Base-by-base conservation (phyloP, 1,140 invertebrate species). In the Euwallacea fornicatus region DNA sequence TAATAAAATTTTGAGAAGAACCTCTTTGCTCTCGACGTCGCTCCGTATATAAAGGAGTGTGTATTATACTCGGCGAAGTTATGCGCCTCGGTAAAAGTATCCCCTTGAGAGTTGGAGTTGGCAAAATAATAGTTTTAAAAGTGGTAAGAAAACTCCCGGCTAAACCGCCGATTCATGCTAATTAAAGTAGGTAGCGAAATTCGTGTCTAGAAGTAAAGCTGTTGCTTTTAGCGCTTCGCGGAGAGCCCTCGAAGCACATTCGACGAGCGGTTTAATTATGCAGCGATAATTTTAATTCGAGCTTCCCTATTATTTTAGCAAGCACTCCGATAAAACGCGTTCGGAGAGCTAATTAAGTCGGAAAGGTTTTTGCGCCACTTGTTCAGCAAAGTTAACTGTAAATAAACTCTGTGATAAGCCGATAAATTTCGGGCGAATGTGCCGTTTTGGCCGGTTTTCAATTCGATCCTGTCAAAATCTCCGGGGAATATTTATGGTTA, bases 401-500 rank as follows among this genome's bases (percentile, higher is more conserved):
- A 56, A 56, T 56, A 56, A 56, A 56, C 11, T 56, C 16, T 21
- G 21, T 33, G 21, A 15, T 13, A 56, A 56, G 43, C 66, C 42
- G 42, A 67, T 67, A 67, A 67, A 67, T 67, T 67, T 67, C 13
- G 55, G 41, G 66, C 41, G 46, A 42, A 21, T 10, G 62, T 46
- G 66, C 55, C 21, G 46, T 54, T 66, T 13, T 33, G 21, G 56
- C 66, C 53, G 55, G 55, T 60, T 67, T 59, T 67, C 66, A 67
- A 67, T 67, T 67, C 55, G 55, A 50, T 50, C 55, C 42, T 60
- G 66, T 67, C 66, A 67, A 60, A 67, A 67, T 43, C 66, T 59
- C 66, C 42, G 21, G 55, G 47, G 55, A 67, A 67, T 67, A 67
- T 67, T 67, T 67, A 67, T 67, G 66, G 55, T 46, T 59, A 67